A percentile compares a stretch with the other conserved stretches of the same genome.
phyloP scores from a whole-genome alignment of 2,797 vertebrate species.

The Aeoliscus strigatus region DNA sequence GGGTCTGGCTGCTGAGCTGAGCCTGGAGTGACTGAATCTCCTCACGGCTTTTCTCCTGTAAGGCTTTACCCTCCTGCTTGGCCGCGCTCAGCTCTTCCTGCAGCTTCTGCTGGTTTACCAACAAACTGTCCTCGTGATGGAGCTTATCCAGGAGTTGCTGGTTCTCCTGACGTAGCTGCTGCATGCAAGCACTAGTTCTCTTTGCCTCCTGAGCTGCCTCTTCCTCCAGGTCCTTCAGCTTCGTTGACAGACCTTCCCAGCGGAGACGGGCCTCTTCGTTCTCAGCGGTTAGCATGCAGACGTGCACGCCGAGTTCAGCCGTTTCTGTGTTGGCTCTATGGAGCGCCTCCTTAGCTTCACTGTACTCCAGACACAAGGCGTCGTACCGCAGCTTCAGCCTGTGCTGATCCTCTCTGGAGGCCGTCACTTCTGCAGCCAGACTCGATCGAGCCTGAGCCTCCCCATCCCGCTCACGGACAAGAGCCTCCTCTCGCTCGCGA shows the following conservation, averaged over 20 bases:
- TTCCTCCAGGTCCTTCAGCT: conserved; percentile 69
- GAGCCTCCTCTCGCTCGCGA: conserved; percentile 72
- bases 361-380: conserved; percentile 71
- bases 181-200: conserved; percentile 64
- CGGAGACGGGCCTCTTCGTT: conserved; percentile 74
- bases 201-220: conserved; percentile 62
- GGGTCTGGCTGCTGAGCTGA: conserved; percentile 80
- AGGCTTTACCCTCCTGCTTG: conserved; percentile 62
- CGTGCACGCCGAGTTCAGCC: conserved; percentile 84
- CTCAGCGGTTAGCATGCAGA: conserved; percentile 83
- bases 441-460: conserved; percentile 63
- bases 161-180: conserved; percentile 75
- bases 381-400: conserved; percentile 67
- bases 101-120: conserved; percentile 20
- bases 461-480: conserved; percentile 64
- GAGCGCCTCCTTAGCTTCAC: conserved; percentile 82
- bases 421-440: conserved; percentile 65
- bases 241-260: conserved; percentile 64
- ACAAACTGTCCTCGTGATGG: conserved; percentile 48
- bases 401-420: conserved; percentile 74
- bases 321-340: conserved; percentile 84
- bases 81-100: conserved; percentile 52
- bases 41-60: conserved; percentile 68
- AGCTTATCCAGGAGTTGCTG: conserved; percentile 70
- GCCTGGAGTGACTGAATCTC: conserved; percentile 78